phyloP scores from a whole-genome alignment of 2,113 vertebrate genomes.

The Tauraco erythrolophus region DNA sequence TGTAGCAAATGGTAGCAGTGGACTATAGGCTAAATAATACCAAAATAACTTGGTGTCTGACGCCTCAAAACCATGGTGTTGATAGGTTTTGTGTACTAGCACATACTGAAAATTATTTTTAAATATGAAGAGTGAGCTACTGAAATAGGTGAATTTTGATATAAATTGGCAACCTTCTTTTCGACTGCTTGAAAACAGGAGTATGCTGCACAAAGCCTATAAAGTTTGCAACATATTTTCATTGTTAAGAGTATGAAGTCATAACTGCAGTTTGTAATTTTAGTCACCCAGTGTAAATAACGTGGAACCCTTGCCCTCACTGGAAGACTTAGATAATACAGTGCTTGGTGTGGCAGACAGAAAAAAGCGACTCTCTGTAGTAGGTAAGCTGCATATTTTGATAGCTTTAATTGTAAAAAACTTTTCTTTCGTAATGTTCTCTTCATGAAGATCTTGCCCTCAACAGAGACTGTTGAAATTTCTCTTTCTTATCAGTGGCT shows the following conservation, averaged over 20 bases:
- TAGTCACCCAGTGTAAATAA: conserved; percentile 79
- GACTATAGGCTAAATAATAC: not conserved
- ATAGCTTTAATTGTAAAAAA: not conserved
- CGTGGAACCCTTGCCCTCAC: conserved; percentile 85
- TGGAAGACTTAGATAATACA: conserved; percentile 92
- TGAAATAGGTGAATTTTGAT: not conserved
- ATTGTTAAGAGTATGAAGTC: not conserved
- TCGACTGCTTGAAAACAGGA: not conserved
- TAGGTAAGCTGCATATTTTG: conserved; percentile 78
- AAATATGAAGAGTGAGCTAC: not conserved
- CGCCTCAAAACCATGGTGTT: not conserved
- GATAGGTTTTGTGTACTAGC: not conserved
- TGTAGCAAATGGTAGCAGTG: not conserved
- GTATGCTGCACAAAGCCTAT: not conserved
- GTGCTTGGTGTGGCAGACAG: conserved; percentile 83
- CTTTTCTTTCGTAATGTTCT: not conserved
- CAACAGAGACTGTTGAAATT: not conserved
- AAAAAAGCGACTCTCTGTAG: conserved; percentile 81
- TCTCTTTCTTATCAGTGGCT: not conserved
- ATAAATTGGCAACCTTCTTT: not conserved
- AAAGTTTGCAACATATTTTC: not conserved
- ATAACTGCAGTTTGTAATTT: not conserved
- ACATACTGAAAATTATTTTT: not conserved
- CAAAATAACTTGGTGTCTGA: too few relatives aligned
- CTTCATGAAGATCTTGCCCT: not conserved